Conservation (phyloP, 2,797 vertebrate genomes). For the Danio choprae region DNA sequence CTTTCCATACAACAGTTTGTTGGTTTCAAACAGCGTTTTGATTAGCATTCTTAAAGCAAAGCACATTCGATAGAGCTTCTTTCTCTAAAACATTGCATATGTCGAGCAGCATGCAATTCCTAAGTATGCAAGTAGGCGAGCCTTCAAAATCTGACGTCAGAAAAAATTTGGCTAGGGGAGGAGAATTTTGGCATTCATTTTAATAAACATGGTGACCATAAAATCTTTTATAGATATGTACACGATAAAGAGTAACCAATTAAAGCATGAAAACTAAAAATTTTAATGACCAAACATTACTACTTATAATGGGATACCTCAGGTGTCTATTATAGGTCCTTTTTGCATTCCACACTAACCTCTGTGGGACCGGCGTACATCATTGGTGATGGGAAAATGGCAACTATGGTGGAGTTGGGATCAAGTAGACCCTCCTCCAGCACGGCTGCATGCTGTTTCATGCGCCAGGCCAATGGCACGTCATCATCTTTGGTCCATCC, state of each 20-base stretch:
- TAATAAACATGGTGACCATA: not conserved
- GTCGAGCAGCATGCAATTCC: not conserved
- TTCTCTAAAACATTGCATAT: slow-evolving; percentile 4
- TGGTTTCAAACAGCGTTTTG: not conserved
- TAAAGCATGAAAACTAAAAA: not conserved
- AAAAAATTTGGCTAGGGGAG: not conserved
- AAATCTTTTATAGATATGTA: not conserved
- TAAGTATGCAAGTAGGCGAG: not conserved
- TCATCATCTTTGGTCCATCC: slow-evolving; percentile 99
- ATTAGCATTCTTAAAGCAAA: slow-evolving; percentile 9
- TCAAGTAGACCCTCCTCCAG: slow-evolving; percentile 91
- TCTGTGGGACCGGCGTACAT: slow-evolving; percentile 99
- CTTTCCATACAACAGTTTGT: slow-evolving; percentile 27
- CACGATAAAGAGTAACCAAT: not conserved
- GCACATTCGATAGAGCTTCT: slow-evolving; percentile 14
- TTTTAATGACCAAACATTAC: not conserved
- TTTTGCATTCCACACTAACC: slow-evolving; percentile 75
- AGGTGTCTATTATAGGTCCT: not conserved
- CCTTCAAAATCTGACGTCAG: not conserved
- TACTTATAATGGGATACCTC: not conserved
- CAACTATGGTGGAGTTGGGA: slow-evolving; percentile 90
- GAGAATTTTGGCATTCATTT: no score
- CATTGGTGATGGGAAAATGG: slow-evolving; percentile 98
- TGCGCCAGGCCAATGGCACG: slow-evolving; percentile 92
- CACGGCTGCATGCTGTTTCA: slow-evolving; percentile 95